phyloP scores from a whole-genome alignment of 2,113 vertebrate genomes.

The Fregetta grallaria region DNA sequence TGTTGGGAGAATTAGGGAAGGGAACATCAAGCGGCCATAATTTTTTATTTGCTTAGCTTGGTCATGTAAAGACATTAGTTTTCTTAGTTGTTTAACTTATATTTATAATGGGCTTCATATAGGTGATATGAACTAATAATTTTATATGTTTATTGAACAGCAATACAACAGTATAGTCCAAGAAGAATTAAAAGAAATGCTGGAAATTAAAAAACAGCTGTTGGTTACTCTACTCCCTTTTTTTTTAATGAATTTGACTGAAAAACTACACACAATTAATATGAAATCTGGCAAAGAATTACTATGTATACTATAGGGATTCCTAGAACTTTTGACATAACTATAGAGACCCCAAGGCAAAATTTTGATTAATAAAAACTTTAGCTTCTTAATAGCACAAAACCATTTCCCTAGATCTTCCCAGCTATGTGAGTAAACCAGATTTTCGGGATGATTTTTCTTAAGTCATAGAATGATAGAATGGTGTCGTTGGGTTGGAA shows the following conservation, averaged over 20 bases:
- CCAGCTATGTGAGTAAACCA: not conserved
- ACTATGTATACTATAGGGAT: not conserved
- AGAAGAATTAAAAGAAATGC: not conserved
- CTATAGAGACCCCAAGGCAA: not conserved
- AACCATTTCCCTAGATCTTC: not conserved
- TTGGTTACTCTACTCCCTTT: not conserved
- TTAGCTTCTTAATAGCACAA: not conserved
- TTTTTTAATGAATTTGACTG: fast-evolving
- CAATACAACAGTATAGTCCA: not conserved
- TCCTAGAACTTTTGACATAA: not conserved
- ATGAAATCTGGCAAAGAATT: not conserved
- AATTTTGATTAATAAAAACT: not conserved
- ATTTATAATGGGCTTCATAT: not conserved
- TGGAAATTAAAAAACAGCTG: not conserved
- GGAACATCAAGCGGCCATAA: not conserved
- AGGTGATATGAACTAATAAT: not conserved
- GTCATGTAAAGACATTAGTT: not conserved
- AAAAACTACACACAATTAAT: not conserved
- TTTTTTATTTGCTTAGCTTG: not conserved
- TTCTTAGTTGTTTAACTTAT: not conserved
- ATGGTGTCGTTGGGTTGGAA: not conserved
- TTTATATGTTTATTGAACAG: not conserved
- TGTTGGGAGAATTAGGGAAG: not conserved
- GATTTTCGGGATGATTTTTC: not conserved
- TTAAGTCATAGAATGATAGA: not conserved